Percentiles rank a stretch among this genome's conserved stretches.
These are phyloP conservation scores for Meriones psammophilus DNA, from an alignment of 2,797 vertebrate species.

Conservation along the genomic window DNA sequence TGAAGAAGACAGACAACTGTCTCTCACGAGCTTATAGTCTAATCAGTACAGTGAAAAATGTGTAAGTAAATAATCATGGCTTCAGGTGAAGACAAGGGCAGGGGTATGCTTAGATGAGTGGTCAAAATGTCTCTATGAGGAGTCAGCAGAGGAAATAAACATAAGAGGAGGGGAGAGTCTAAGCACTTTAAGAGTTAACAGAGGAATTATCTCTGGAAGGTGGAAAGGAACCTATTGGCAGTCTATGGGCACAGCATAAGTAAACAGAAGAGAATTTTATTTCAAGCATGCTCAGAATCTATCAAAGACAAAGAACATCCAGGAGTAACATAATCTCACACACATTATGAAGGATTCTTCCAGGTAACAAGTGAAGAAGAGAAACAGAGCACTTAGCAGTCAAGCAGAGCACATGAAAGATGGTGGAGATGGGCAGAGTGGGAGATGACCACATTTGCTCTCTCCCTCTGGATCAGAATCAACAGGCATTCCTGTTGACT, in stretches of 20 bases:
- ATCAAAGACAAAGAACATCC: background rate
- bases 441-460: background rate
- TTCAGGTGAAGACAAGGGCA: background rate
- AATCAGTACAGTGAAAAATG: background rate
- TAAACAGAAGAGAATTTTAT: constrained; percentile 42
- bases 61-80: background rate
- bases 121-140: background rate
- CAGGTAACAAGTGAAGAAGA: background rate
- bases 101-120: background rate
- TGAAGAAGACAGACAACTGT: background rate
- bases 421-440: background rate
- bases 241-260: background rate
- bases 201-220: background rate
- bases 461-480: background rate
- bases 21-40: constrained; percentile 16
- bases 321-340: background rate
- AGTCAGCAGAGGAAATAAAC: constrained; percentile 23
- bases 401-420: background rate
- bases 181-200: background rate
- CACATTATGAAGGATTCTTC: background rate
- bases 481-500: background rate
- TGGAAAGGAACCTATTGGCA: background rate
- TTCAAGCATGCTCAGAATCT: constrained; percentile 29
- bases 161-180: background rate
- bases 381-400: constrained; percentile 20